Percentiles rank a stretch among this genome's conserved stretches.
Conservation (phyloP, 2,113 vertebrate species). For the Chascanopsetta lugubris region DNA sequence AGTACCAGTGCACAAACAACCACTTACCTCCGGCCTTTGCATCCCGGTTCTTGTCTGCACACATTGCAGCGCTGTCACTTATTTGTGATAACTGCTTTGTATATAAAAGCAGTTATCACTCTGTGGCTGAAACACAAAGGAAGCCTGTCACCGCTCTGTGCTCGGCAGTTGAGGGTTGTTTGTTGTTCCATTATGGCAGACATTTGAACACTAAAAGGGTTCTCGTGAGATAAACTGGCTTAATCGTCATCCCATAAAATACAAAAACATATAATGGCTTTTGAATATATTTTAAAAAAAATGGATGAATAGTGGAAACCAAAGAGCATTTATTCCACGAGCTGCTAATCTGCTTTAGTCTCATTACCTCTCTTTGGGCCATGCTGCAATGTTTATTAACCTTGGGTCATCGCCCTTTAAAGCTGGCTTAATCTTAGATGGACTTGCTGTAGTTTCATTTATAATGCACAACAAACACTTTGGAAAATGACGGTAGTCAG, state of each 20-base stretch:
- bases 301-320: background rate
- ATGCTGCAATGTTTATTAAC: background rate
- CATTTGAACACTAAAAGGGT: background rate
- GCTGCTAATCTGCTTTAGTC: background rate
- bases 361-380: background rate
- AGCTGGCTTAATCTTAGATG: background rate
- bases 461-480: background rate
- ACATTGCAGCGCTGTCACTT: constrained; percentile 38
- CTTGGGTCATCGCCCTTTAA: background rate
- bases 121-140: constrained; percentile 26
- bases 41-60: constrained; percentile 13
- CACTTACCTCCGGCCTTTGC: constrained; percentile 52
- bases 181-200: background rate
- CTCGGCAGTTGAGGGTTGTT: background rate
- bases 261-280: background rate
- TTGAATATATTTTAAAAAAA: background rate
- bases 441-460: background rate
- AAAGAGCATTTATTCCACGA: background rate
- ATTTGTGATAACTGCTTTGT: too few species aligned
- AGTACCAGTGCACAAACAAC: background rate
- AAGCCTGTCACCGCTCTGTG: background rate
- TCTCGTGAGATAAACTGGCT: background rate
- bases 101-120: background rate
- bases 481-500: too few species aligned
- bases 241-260: background rate